Base-by-base conservation (phyloP, 2,113 vertebrate genomes). In the Guaruba guarouba region DNA sequence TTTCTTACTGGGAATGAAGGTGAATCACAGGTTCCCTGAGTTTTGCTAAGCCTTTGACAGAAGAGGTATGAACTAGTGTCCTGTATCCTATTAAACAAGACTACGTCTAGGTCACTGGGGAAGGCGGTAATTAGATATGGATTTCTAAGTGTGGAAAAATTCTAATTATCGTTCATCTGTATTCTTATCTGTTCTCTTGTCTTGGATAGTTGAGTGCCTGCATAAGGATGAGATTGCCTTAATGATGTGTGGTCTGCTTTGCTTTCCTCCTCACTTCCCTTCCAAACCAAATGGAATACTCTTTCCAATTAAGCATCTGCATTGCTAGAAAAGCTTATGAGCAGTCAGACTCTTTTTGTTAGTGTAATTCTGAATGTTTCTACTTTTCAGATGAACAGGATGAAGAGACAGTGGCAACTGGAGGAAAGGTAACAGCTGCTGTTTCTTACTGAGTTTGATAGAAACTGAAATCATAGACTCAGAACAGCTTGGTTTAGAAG, bases 301-400 rank as follows among this genome's bases (percentile, higher is more conserved):
- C 54, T 79, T 79, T 59, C 77, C 31, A 55, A 0, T 86, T 48
- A 70, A 66, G 11, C 41, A 19, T 1, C 3, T 33, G 35, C n/a
- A 11, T 18, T 70, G 43, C 31, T 76, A 20, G 39, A 10, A 62
- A 17, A 46, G 61, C 27, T 83, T 3, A 1, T 11, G 52, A 68
- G 48, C 4, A 5, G 15, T 59, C 17, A 7, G 23, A 6, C 6
- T 6, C n/a, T 11, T n/a, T 75, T 67, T 17, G 1, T 11, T 23
- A 10, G 7, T 64, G 49, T 74, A 14, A 93, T 71, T 81, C n/a
- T 48, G 17, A 4, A 0, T 91, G 24, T 33, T 94, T 97, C 96
- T 66, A 3, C 24, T 92, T 98, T 98, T 23, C 97, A 99, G 99
- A 99, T 98, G 99, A 99, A 61, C 99, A 99, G 96, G 99, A 99